Evolutionary conservation across 2,797 vertebrate species (phyloP).

Genomic region (Clarias laeviceps): DNA sequence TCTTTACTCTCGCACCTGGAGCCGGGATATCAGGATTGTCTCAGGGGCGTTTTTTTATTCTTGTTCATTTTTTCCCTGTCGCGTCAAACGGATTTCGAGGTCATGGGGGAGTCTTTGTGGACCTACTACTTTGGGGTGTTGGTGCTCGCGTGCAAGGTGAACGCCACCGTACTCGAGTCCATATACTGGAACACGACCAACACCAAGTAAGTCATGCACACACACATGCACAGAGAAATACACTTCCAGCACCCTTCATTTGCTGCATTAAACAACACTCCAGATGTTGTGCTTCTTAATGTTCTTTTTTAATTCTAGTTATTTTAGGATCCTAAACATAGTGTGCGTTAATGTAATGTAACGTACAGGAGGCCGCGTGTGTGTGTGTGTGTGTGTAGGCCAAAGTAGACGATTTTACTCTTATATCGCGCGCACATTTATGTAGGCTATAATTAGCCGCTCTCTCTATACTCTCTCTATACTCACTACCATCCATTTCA

Average conservation of each 20-base stretch:
- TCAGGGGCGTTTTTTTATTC: conserved; percentile 45
- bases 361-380: neutral
- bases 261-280: neutral
- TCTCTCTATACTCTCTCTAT: no score
- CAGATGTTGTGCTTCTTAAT: neutral
- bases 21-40: conserved; percentile 66
- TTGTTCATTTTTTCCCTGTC: conserved; percentile 13
- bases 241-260: neutral
- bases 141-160: conserved; percentile 90
- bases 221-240: neutral
- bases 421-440: neutral
- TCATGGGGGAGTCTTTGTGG: conserved; percentile 90
- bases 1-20: conserved; percentile 45
- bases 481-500: neutral
- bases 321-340: neutral
- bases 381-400: conserved; percentile 28
- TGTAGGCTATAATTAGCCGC: neutral
- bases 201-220: conserved; percentile 85
- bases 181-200: conserved; percentile 99
- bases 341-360: neutral
- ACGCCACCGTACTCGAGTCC: conserved; percentile 92
- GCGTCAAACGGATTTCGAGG: conserved; percentile 64
- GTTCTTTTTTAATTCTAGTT: neutral
- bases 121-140: conserved; percentile 93
- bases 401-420: neutral